Percentiles rank a stretch among this genome's conserved stretches.
phyloP scores from a whole-genome alignment of 1,140 invertebrate species.

The Brachionus asplanchnoidis region DNA sequence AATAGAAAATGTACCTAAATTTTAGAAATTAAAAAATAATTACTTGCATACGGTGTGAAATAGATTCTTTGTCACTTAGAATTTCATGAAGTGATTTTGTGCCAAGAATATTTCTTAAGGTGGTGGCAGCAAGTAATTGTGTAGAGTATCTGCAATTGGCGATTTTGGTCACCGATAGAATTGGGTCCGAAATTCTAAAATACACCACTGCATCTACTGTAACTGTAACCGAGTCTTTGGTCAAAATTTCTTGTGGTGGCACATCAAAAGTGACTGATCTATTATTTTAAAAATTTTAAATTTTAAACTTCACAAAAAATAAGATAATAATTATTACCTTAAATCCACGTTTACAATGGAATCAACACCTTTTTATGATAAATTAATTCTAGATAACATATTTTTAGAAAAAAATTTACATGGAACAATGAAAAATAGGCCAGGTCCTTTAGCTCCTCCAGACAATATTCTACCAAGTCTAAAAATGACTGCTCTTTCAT shows the following conservation, averaged over 20 bases:
- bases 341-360: conserved; percentile 42
- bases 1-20: background rate
- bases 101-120: conserved; percentile 44
- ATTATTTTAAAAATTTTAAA: background rate
- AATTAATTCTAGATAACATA: too few relatives aligned
- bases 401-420: background rate
- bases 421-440: conserved; percentile 43
- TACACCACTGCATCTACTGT: conserved; percentile 44
- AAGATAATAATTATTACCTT: conserved; percentile 53
- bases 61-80: conserved; percentile 41
- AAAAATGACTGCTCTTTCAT: conserved; percentile 44
- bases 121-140: conserved; percentile 43
- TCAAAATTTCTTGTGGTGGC: conserved; percentile 44
- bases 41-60: conserved; percentile 40
- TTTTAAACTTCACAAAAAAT: conserved; percentile 81
- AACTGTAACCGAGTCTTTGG: conserved; percentile 45
- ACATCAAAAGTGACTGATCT: conserved; percentile 44
- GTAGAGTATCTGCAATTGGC: conserved; percentile 42
- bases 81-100: conserved; percentile 42
- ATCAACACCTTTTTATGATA: conserved; percentile 18
- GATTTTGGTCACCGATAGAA: conserved; percentile 35
- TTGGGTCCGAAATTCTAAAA: conserved; percentile 42
- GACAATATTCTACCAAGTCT: conserved; percentile 40
- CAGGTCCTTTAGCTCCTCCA: conserved; percentile 43
- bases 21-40: background rate